A percentile compares a stretch with the other conserved stretches of the same genome.
These are phyloP conservation scores for Poecile atricapillus DNA, from an alignment of 2,113 vertebrate species.

Conservation along the genomic window DNA sequence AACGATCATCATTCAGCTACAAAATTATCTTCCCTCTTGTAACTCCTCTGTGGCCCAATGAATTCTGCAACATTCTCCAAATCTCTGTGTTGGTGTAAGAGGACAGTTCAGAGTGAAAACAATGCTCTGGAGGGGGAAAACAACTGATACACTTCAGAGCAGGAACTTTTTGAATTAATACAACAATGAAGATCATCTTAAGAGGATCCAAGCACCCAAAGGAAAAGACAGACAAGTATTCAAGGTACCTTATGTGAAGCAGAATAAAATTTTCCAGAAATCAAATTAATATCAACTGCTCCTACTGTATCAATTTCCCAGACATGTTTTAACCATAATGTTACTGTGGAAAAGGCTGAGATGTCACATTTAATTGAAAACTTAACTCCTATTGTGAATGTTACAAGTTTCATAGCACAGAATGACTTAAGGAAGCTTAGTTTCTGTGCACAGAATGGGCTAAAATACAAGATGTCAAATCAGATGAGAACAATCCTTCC, in stretches of 20 bases:
- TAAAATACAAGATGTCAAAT: background rate
- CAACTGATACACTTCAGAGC: background rate
- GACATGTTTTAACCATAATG: background rate
- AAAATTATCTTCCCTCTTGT: conserved; percentile 9
- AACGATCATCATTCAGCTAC: background rate
- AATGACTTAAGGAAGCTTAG: background rate
- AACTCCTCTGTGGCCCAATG: background rate
- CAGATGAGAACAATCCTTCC: background rate
- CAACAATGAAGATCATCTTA: background rate
- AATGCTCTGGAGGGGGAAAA: background rate
- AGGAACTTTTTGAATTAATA: background rate
- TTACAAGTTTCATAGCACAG: background rate
- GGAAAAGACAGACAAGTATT: background rate
- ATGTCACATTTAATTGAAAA: background rate
- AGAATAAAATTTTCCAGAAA: background rate
- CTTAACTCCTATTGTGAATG: background rate
- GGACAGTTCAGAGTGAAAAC: background rate
- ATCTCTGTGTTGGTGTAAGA: background rate
- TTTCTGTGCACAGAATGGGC: background rate
- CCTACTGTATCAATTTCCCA: background rate
- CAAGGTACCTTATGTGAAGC: background rate
- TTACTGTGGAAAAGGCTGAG: background rate
- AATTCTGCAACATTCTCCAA: background rate
- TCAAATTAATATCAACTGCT: background rate
- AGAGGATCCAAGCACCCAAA: background rate